Evolutionary conservation across 2,888 invertebrate genomes (phyloP).

Genomic region (Habroteleia sp.): DNA sequence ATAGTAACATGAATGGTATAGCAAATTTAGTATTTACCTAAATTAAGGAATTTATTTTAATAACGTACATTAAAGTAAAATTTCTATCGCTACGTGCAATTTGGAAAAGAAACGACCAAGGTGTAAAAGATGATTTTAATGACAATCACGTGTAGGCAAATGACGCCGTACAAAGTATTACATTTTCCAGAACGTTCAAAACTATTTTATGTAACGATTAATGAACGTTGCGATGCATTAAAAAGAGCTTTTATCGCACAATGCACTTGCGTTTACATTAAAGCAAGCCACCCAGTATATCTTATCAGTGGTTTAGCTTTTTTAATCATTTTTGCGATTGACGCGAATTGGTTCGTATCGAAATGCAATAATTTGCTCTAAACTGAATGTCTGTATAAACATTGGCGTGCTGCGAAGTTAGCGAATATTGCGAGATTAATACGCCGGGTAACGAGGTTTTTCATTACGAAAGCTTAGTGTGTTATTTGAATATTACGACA

Average conservation of each 20-base stretch:
- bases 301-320: too few relatives aligned
- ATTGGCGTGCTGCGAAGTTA: neutral
- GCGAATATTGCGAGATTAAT: slow-evolving; percentile 44
- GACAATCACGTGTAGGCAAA: neutral
- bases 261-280: neutral
- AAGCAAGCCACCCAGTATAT: too few relatives aligned
- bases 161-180: neutral
- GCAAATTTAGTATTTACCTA: slow-evolving; percentile 30
- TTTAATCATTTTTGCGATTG: too few relatives aligned
- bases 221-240: slow-evolving; percentile 9
- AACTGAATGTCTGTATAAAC: slow-evolving; percentile 8
- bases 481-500: slow-evolving; percentile 57
- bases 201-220: slow-evolving; percentile 9
- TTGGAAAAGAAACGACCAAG: slow-evolving; percentile 7
- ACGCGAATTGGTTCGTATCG: neutral
- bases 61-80: slow-evolving; percentile 23
- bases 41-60: slow-evolving; percentile 34
- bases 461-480: slow-evolving; percentile 47
- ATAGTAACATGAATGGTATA: slow-evolving; percentile 24
- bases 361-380: slow-evolving; percentile 16
- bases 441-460: slow-evolving; percentile 38
- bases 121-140: slow-evolving; percentile 15
- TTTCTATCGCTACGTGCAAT: neutral
- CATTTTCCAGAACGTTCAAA: slow-evolving; percentile 3
- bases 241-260: slow-evolving; percentile 10